Evolutionary conservation across 2,113 vertebrate genomes (phyloP).

Genomic region (Cephalopholis sonnerati): DNA sequence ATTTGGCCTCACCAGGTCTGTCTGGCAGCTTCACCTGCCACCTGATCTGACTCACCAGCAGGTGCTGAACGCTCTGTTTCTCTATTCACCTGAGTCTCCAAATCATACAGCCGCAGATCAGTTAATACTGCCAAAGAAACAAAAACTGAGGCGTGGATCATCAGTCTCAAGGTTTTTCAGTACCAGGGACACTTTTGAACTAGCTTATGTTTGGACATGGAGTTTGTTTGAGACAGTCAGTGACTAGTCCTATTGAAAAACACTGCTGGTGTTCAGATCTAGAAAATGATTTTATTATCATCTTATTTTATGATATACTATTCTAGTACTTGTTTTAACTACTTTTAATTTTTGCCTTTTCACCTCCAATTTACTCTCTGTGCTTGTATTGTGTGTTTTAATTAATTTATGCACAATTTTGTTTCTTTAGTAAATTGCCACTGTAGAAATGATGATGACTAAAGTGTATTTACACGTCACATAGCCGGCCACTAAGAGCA

Average conservation of each 20-base stretch:
- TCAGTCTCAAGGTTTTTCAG: neutral
- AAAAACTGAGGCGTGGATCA: neutral
- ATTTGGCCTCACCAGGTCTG: slow-evolving; percentile 7
- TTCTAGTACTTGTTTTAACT: no score
- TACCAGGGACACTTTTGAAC: neutral
- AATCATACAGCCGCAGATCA: neutral
- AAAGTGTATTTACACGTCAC: neutral
- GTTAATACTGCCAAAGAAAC: neutral
- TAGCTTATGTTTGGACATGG: neutral
- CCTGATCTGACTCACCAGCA: slow-evolving; percentile 19
- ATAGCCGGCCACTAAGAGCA: neutral
- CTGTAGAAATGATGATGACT: neutral
- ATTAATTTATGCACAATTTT: neutral
- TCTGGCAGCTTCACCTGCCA: slow-evolving; percentile 12
- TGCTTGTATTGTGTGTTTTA: neutral
- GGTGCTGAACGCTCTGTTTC: neutral
- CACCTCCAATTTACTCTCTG: neutral
- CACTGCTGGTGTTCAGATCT: neutral
- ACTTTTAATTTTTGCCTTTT: neutral
- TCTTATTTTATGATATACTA: no score
- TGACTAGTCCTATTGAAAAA: neutral
- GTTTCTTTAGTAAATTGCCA: neutral
- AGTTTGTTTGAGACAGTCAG: neutral
- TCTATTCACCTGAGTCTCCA: neutral
- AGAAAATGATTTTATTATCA: no score